A percentile compares a stretch with the other conserved stretches of the same genome.
These are phyloP conservation scores for Phragmatobia fuliginosa DNA, from an alignment of 2,888 invertebrate genomes.

Conservation along the genomic window DNA sequence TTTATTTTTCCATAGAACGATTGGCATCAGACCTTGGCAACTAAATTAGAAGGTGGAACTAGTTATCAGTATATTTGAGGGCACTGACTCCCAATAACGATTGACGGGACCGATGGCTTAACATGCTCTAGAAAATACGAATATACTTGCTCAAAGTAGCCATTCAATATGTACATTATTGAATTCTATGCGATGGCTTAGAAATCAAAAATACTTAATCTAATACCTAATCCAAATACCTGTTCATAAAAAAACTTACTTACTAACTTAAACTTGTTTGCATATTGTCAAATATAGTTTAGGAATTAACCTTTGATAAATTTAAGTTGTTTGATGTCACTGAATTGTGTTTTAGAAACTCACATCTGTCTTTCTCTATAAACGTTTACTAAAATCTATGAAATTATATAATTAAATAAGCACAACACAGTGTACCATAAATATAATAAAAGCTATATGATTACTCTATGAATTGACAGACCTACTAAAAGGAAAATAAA, in stretches of 20 bases:
- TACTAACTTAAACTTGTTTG: background rate
- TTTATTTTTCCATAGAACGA: too few relatives aligned
- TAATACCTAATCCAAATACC: background rate
- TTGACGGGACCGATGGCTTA: too few relatives aligned
- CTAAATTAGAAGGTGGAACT: too few relatives aligned
- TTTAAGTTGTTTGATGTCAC: constrained; percentile 53
- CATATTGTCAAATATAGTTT: constrained; percentile 13
- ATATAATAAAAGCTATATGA: background rate
- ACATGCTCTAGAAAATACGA: too few relatives aligned
- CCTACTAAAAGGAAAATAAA: too few relatives aligned
- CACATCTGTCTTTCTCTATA: constrained; percentile 60
- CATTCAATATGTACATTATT: background rate
- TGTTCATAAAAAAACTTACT: too few relatives aligned
- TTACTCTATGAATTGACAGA: background rate
- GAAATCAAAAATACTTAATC: background rate
- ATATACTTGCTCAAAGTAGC: background rate
- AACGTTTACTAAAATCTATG: too few relatives aligned
- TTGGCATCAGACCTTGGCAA: too few relatives aligned
- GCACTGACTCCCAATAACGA: too few relatives aligned
- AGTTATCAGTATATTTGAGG: too few relatives aligned
- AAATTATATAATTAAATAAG: too few relatives aligned
- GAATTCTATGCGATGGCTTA: background rate
- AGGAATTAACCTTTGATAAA: constrained; percentile 34
- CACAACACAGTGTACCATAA: too few relatives aligned
- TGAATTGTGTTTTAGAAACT: constrained; percentile 30